Conservation (phyloP, 2,888 invertebrate species). For the Therioaphis trifolii region DNA sequence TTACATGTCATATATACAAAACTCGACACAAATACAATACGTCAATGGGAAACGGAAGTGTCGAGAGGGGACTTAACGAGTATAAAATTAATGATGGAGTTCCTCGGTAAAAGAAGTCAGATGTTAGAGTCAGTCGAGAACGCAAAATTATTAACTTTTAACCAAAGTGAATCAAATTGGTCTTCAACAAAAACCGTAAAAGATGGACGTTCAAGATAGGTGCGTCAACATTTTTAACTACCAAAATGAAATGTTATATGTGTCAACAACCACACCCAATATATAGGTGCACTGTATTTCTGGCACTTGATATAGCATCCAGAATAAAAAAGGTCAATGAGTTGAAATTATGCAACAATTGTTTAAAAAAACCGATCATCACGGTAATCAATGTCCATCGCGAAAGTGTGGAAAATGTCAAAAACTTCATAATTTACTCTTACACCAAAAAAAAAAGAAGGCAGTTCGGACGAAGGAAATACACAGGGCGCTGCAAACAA, state of each 20-base stretch:
- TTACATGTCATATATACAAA: conserved; percentile 1
- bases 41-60: background rate
- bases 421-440: background rate
- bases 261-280: conserved; percentile 22
- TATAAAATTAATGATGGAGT: background rate
- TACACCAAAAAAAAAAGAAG: no score
- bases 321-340: background rate
- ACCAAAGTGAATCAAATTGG: background rate
- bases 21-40: background rate
- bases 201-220: background rate
- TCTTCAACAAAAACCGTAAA: background rate
- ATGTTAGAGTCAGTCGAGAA: conserved; percentile 15
- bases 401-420: background rate
- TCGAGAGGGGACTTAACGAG: background rate
- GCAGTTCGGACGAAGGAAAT: no score
- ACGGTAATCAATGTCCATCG: background rate
- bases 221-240: background rate
- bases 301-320: background rate
- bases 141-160: background rate
- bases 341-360: conserved; percentile 17
- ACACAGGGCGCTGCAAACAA: no score
- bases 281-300: background rate
- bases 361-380: conserved; percentile 35
- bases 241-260: conserved; percentile 28
- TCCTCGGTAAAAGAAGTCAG: background rate